These are phyloP conservation scores for Pteria penguin DNA, from an alignment of 2,888 invertebrate species.

Conservation along the genomic window DNA sequence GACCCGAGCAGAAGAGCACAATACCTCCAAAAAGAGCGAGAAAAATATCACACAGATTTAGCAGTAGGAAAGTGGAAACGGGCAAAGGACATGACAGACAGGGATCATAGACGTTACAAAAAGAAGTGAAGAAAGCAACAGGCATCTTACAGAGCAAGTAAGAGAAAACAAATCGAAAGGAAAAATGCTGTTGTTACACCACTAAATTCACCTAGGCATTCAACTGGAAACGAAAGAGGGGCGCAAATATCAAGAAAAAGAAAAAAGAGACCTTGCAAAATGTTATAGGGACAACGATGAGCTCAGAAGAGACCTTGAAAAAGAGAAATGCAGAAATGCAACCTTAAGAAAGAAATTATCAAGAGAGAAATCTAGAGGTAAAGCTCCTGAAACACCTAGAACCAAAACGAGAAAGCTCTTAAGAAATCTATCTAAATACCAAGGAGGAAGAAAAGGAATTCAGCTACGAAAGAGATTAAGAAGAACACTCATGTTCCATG, in stretches of 20 bases:
- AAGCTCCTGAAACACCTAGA: background rate
- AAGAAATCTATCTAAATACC: background rate
- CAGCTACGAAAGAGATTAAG: too few relatives aligned
- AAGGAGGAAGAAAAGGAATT: too few relatives aligned
- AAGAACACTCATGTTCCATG: too few relatives aligned
- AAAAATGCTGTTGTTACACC: background rate
- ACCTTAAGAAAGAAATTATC: background rate
- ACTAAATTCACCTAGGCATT: background rate
- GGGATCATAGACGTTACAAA: background rate
- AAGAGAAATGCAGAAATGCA: background rate
- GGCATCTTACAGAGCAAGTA: background rate
- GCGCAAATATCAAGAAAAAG: background rate
- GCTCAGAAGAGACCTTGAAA: background rate
- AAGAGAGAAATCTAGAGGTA: background rate
- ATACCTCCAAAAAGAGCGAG: background rate
- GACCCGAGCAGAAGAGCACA: background rate
- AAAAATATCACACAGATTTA: background rate
- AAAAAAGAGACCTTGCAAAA: background rate
- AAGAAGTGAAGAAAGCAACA: background rate
- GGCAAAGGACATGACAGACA: background rate
- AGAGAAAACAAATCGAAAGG: conserved; percentile 3
- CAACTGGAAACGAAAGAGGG: background rate
- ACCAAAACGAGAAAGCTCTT: background rate
- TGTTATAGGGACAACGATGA: background rate
- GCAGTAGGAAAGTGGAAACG: background rate